Base-by-base conservation (phyloP, 2,888 invertebrate genomes). In the Autographa gamma region DNA sequence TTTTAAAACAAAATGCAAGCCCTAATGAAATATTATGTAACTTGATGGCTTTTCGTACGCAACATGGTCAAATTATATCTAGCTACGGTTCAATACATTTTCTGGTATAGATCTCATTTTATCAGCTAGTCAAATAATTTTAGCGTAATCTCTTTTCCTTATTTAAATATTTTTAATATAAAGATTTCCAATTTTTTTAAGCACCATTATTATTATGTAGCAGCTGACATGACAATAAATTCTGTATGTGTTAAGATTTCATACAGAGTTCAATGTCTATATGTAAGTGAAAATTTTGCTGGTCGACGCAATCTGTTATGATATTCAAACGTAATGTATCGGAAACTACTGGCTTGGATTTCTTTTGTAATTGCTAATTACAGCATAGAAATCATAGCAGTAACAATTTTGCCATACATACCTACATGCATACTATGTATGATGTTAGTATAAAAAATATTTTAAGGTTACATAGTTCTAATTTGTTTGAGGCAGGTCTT, bases 171-270 rank as follows among this genome's bases (percentile, higher is more conserved):
- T n/a, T n/a, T n/a, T n/a, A n/a, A n/a, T n/a, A n/a, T n/a, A n/a
- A n/a, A n/a, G n/a, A n/a, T n/a, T n/a, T n/a, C 60, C 60, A 18
- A 63, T 67, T 14, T 41, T 14, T 41, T 34, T 68, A 71, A 66
- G 71, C 63, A 62, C 54, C 60, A 64, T 66, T 19, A 74, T 76
- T 72, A 69, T 67, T 41, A n/a, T 14, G 19, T 16, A 75, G 54
- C 79, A 69, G 62, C 71, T 81, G 79, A 71, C 48, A 61, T 66
- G 71, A 77, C 68, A 70, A 32, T 60, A 54, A 43, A 38, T 32
- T 25, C 69, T 64, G n/a, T 69, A 66, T 58, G 61, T 68, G 60
- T 25, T 63, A 69, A 58, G 61, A 38, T 63, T 56, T 56, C 8
- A 34, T 7, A 38, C 34, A 43, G 25, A 66, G 72, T 71, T 82